Conservation (phyloP, 1,140 invertebrate genomes). For the Drosophila bocki region DNA sequence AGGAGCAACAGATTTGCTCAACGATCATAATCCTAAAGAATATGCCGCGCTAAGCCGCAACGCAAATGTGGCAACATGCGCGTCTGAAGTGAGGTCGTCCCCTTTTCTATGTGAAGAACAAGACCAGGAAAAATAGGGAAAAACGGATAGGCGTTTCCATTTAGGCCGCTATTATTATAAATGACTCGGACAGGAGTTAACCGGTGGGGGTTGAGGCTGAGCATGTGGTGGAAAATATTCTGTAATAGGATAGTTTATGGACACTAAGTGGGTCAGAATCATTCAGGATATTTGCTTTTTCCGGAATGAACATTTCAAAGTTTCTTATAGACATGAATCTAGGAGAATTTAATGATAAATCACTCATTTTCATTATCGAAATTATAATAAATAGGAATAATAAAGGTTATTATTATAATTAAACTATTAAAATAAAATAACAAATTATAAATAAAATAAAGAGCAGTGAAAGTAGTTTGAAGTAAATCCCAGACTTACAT, state of each 20-base stretch:
- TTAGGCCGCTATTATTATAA: slow-evolving; percentile 37
- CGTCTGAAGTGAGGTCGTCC: slow-evolving; percentile 71
- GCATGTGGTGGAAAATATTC: slow-evolving; percentile 15
- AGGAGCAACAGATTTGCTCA: slow-evolving; percentile 85
- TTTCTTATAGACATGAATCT: slow-evolving; percentile 9
- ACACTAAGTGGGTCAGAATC: slow-evolving; percentile 70
- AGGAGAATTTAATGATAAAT: slow-evolving; percentile 12
- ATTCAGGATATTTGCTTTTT: slow-evolving; percentile 34
- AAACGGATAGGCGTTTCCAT: slow-evolving; percentile 38
- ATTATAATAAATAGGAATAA: no score
- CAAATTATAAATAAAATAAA: no score
- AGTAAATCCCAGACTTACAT: not conserved
- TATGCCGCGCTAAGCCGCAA: slow-evolving; percentile 82
- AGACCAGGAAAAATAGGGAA: slow-evolving; percentile 7
- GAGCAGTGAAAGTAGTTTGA: not conserved
- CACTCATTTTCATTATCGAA: not conserved
- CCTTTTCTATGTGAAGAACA: slow-evolving; percentile 4
- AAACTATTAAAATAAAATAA: not conserved
- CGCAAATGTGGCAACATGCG: slow-evolving; percentile 84
- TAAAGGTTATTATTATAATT: no score
- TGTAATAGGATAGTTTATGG: slow-evolving; percentile 71
- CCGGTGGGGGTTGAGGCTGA: slow-evolving; percentile 9
- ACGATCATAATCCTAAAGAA: slow-evolving; percentile 84
- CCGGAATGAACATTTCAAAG: not conserved
- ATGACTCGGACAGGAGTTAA: slow-evolving; percentile 32